Base-by-base conservation (phyloP, 2,888 invertebrate species). In the Pedicia rivosa region DNA sequence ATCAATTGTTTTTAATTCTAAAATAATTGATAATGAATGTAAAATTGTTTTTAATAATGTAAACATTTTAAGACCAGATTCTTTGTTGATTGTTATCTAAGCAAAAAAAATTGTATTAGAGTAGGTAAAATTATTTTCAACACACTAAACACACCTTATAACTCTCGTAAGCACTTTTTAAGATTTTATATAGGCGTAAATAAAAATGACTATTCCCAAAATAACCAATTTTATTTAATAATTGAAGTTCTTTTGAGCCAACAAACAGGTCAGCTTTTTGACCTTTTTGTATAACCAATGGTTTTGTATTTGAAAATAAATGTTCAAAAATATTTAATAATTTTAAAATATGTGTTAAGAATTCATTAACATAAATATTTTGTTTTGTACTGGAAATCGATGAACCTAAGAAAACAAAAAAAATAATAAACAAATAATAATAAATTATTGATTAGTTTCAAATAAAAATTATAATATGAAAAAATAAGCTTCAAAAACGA, bases 101-200 rank as follows among this genome's bases (percentile, higher is more conserved):
- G 50, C 38, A 32, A 45, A 38, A 45, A 42, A 43, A 39, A 32
- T 15, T 13, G 10, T 25, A 20, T 16, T 10, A 22, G 16, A 37
- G 7, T 41, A 39, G 38, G 36, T 4, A 2, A 14, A 22, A 28
- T 17, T 17, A 24, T 16, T 13, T 30, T 6, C 6, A 19, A 16
- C 2, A 40, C 4, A 26, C 17, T 17, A 14, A 16, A 46, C 52
- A 55, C 55, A 83, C 87, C 72, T 84, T 86, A 61, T 88, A 87
- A 65, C 84, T 91, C 19, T 77, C 75, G 59, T 86, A 82, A 4
- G 87, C 79, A 44, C 79, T 78, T 54, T 76, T 78, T 38, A 92
- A 56, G 36, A 74, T 73, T 40, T 86, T 86, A 57, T 82, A 82
- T 41, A 92, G 67, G 59, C 80, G 83, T 66, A 84, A 70, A 56